These are phyloP conservation scores for Drosophila quadrilineata DNA, from an alignment of 1,140 invertebrate species.

Conservation along the genomic window DNA sequence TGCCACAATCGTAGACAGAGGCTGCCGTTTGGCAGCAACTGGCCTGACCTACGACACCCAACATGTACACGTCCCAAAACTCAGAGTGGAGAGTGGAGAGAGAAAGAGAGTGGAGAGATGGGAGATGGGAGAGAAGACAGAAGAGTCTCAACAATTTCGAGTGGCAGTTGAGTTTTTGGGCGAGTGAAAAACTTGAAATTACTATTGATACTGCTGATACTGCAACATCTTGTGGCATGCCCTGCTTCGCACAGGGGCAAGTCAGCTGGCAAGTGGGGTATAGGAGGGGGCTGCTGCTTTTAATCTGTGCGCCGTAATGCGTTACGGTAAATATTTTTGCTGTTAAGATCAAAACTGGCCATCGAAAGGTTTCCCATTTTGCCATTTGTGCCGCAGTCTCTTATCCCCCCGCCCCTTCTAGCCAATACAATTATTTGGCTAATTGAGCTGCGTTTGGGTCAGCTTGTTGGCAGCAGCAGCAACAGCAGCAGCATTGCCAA, in stretches of 20 bases:
- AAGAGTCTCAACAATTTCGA: no score
- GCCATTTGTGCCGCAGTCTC: constrained; percentile 4
- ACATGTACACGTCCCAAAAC: constrained; percentile 48
- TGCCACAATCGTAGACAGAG: constrained; percentile 53
- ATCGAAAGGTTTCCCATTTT: constrained; percentile 35
- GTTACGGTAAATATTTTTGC: constrained; percentile 77
- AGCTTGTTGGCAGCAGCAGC: constrained; percentile 5
- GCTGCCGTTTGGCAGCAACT: constrained; percentile 33
- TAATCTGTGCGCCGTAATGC: constrained; percentile 64
- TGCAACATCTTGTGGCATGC: constrained; percentile 19
- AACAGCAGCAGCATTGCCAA: constrained; percentile 45
- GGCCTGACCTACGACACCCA: constrained; percentile 75
- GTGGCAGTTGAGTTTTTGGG: constrained; percentile 29
- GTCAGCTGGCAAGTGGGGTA: neutral
- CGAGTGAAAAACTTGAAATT: constrained; percentile 66
- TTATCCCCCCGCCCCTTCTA: no score
- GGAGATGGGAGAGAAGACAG: no score
- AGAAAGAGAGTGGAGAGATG: no score
- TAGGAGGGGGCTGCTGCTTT: constrained; percentile 57
- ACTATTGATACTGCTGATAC: constrained; percentile 69
- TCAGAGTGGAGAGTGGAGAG: no score
- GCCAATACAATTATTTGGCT: constrained; percentile 42
- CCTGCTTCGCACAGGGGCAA: neutral
- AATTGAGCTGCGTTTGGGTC: constrained; percentile 52
- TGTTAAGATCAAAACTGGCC: constrained; percentile 62